Conservation (phyloP, 2,797 vertebrate genomes). For the Coracias cyanogaster region DNA sequence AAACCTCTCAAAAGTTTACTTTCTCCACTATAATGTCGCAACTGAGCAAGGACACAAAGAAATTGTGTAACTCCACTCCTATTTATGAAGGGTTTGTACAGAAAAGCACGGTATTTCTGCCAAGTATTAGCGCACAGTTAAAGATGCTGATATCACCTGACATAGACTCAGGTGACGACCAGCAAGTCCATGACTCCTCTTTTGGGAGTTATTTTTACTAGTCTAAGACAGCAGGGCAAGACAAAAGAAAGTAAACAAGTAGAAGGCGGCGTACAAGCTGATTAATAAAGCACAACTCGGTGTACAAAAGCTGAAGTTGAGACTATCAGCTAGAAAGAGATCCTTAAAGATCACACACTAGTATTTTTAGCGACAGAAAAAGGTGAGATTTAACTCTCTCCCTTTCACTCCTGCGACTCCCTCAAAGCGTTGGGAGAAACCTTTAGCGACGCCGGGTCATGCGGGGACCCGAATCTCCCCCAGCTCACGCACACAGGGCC, state of each 20-base stretch:
- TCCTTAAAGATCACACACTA: fast-evolving
- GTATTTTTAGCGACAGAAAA: not conserved
- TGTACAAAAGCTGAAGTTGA: not conserved
- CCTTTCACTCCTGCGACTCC: not conserved
- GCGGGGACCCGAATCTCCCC: not conserved
- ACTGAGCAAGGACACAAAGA: not conserved
- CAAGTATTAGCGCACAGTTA: not conserved
- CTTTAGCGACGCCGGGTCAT: fast-evolving
- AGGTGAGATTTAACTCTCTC: not conserved
- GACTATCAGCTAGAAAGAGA: fast-evolving
- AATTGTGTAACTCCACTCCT: not conserved
- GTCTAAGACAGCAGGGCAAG: not conserved
- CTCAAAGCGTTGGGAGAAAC: not conserved
- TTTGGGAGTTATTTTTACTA: not conserved
- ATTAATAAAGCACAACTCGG: not conserved
- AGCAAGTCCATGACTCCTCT: not conserved
- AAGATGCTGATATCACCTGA: not conserved
- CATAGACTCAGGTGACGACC: not conserved
- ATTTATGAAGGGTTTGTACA: not conserved
- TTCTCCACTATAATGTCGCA: not conserved
- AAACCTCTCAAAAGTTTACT: not conserved
- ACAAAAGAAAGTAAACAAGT: not conserved
- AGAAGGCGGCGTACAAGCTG: not conserved
- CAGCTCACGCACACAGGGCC: not conserved
- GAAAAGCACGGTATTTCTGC: not conserved